These are phyloP conservation scores for Hydrophis major DNA, from an alignment of 2,797 vertebrate species.

Conservation along the genomic window DNA sequence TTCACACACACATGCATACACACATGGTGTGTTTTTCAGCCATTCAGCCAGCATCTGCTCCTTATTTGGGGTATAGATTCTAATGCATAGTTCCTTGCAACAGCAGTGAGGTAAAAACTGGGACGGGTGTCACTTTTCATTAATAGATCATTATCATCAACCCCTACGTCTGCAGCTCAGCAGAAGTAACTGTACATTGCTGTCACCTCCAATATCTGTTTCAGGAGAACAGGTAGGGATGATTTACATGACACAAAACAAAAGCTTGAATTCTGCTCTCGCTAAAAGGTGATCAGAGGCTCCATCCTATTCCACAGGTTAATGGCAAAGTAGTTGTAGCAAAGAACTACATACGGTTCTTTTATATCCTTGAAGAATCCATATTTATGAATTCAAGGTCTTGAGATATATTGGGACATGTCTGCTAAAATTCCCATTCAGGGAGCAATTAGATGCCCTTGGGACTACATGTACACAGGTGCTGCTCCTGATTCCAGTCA, in stretches of 20 bases:
- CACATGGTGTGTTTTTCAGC: background rate
- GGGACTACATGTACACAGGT: background rate
- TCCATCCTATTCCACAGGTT: background rate
- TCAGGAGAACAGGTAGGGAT: background rate
- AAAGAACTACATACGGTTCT: background rate
- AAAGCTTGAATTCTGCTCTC: background rate
- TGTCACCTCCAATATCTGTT: background rate
- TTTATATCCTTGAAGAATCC: background rate
- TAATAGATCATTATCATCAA: background rate
- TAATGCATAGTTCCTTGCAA: slow-evolving; percentile 12
- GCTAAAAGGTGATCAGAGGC: background rate
- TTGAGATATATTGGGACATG: background rate
- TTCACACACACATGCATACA: background rate
- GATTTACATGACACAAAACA: background rate
- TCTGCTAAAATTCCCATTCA: background rate
- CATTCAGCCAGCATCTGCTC: slow-evolving; percentile 61
- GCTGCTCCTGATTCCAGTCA: background rate
- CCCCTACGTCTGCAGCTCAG: background rate
- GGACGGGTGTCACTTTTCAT: background rate
- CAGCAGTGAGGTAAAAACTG: slow-evolving; percentile 36
- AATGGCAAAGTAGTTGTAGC: background rate
- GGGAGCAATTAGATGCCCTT: background rate
- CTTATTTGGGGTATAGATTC: slow-evolving; percentile 46
- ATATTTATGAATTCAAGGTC: background rate
- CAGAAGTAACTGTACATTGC: background rate